Percentiles rank a stretch among this genome's conserved stretches.
These are phyloP conservation scores for Megaceryle alcyon DNA, from an alignment of 2,797 vertebrate genomes.

Conservation along the genomic window DNA sequence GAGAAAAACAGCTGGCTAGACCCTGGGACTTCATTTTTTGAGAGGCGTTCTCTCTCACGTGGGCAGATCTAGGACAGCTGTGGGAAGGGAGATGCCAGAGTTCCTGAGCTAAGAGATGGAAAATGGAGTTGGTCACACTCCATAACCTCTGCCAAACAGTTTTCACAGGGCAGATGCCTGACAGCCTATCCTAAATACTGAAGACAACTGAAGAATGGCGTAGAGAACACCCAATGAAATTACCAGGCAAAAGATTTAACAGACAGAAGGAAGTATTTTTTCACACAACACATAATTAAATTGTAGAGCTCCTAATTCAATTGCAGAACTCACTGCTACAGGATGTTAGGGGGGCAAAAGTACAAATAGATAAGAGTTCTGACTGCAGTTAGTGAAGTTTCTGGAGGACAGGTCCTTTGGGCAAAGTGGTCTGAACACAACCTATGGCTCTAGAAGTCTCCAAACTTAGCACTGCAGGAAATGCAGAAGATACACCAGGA, in stretches of 20 bases:
- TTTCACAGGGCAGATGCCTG: not conserved
- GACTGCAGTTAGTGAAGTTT: not conserved
- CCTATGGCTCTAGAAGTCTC: not conserved
- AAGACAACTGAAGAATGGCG: not conserved
- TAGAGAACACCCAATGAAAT: constrained; percentile 20
- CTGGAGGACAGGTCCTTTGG: not conserved
- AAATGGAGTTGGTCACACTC: not conserved
- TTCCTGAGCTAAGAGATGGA: not conserved
- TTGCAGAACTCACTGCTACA: constrained; percentile 3
- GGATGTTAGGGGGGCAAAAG: not conserved
- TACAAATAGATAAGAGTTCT: not conserved
- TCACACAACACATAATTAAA: not conserved
- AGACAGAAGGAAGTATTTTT: constrained; percentile 36
- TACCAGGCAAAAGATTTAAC: not conserved
- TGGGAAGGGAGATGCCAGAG: constrained; percentile 18
- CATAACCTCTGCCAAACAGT: not conserved
- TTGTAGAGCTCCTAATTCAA: not conserved
- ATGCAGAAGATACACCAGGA: not conserved
- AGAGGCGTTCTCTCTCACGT: not conserved
- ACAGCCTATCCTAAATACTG: not conserved
- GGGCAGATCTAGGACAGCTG: constrained; percentile 45
- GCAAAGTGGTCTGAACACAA: not conserved
- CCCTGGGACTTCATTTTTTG: not conserved
- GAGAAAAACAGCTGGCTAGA: not conserved
- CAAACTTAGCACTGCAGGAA: not conserved